These are phyloP conservation scores for Piscicola geometra DNA, from an alignment of 2,888 invertebrate species.

Conservation along the genomic window DNA sequence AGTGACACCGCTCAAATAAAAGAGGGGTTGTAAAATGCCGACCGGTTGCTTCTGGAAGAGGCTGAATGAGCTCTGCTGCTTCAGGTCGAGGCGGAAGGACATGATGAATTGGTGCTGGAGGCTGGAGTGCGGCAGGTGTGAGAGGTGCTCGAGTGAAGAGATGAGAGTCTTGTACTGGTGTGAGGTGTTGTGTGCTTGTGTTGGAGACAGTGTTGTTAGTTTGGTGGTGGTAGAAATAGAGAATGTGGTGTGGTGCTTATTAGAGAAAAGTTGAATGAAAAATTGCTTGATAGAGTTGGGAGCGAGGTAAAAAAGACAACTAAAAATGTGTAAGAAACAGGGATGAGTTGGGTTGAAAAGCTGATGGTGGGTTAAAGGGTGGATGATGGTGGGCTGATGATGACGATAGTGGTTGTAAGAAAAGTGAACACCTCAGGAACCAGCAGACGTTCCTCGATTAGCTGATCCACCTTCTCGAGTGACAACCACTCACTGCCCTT, in stretches of 20 bases:
- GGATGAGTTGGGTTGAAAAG: not conserved
- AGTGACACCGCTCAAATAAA: no score
- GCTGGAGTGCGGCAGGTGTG: slow-evolving; percentile 68
- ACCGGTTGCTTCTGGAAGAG: slow-evolving; percentile 50
- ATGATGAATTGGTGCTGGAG: slow-evolving; percentile 70
- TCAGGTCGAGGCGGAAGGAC: slow-evolving; percentile 62
- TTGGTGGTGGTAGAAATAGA: slow-evolving; percentile 1
- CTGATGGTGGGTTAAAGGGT: not conserved
- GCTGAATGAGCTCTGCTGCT: slow-evolving; percentile 60
- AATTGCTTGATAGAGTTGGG: no score
- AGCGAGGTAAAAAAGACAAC: no score
- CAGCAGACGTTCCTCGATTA: slow-evolving; percentile 42
- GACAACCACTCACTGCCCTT: slow-evolving; percentile 42
- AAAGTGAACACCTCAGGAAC: slow-evolving; percentile 43
- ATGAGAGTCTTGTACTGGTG: slow-evolving; percentile 56
- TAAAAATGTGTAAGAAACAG: not conserved
- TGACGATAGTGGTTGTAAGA: not conserved
- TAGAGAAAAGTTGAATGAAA: not conserved
- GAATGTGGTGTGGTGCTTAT: not conserved
- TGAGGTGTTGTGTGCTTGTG: not conserved
- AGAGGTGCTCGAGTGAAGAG: slow-evolving; percentile 68
- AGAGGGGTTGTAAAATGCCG: no score
- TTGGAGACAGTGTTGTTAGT: not conserved
- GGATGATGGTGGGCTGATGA: no score
- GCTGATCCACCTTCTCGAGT: slow-evolving; percentile 34